A percentile compares a stretch with the other conserved stretches of the same genome.
Conservation (phyloP, 2,797 vertebrate species). For the Chiloscyllium punctatum region DNA sequence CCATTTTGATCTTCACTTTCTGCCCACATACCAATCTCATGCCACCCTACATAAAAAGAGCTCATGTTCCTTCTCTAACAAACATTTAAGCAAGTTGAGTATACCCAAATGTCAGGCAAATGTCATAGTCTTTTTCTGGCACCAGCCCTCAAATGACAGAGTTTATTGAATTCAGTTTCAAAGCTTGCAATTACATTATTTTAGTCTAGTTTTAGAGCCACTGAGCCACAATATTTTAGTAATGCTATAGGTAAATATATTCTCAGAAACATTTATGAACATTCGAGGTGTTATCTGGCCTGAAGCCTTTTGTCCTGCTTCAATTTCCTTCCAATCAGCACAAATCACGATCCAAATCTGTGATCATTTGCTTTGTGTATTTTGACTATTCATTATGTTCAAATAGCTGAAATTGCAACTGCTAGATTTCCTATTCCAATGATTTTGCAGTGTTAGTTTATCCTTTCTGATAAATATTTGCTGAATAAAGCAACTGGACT, state of each 20-base stretch:
- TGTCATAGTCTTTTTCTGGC: neutral
- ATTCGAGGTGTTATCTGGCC: neutral
- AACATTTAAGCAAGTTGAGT: neutral
- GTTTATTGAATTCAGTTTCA: neutral
- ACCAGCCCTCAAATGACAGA: neutral
- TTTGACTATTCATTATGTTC: neutral
- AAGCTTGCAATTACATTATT: neutral
- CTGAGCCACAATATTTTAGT: neutral
- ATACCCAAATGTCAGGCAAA: neutral
- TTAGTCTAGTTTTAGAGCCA: neutral
- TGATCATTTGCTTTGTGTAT: neutral
- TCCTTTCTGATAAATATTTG: neutral
- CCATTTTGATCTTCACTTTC: neutral
- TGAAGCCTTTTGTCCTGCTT: neutral
- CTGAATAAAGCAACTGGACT: neutral
- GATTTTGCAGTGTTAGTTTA: neutral
- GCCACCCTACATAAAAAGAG: neutral
- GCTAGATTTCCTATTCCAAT: neutral
- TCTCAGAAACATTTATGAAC: neutral
- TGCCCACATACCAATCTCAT: neutral
- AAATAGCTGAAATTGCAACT: neutral
- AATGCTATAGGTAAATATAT: neutral
- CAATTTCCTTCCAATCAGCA: neutral
- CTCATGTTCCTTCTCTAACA: neutral
- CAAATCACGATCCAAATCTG: neutral